Percentiles rank a stretch among this genome's conserved stretches.
Evolutionary conservation across 1,140 invertebrate genomes (phyloP).

Genomic region (Drosophila grimshawi): DNA sequence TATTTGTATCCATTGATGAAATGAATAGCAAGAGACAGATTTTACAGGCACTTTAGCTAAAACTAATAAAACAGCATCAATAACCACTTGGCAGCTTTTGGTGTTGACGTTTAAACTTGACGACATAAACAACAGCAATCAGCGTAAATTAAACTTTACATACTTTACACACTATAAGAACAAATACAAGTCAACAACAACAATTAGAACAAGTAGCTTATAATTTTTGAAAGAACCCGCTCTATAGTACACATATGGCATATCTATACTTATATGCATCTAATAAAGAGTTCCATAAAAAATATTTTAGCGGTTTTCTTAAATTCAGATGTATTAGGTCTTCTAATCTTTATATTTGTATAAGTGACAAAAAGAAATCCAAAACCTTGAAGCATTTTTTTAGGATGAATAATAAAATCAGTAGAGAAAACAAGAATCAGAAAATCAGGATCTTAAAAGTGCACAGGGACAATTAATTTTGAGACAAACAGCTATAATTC

Average conservation of each 20-base stretch:
- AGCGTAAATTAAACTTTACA: slow-evolving; percentile 13
- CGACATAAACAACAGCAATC: slow-evolving; percentile 11
- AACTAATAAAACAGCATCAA: slow-evolving; percentile 12
- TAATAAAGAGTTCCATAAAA: slow-evolving; percentile 26
- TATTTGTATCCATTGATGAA: no score
- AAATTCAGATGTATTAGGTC: no score
- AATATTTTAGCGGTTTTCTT: not conserved
- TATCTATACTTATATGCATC: slow-evolving; percentile 31
- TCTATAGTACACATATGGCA: slow-evolving; percentile 14
- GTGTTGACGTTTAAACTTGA: slow-evolving; percentile 4
- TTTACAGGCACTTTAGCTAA: slow-evolving; percentile 9
- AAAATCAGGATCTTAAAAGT: no score
- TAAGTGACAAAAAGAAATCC: not conserved
- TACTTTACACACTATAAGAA: slow-evolving; percentile 5
- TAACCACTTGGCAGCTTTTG: slow-evolving; percentile 9
- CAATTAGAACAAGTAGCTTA: slow-evolving; percentile 34
- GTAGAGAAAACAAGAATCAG: no score
- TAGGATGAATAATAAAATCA: no score
- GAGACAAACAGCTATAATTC: no score
- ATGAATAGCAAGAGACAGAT: not conserved
- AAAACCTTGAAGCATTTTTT: no score
- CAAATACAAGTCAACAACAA: slow-evolving; percentile 9
- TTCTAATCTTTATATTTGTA: not conserved
- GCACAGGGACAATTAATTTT: no score
- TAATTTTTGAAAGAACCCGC: slow-evolving; percentile 12